These are phyloP conservation scores for Ambastaia sidthimunki DNA, from an alignment of 2,797 vertebrate genomes.

Conservation along the genomic window DNA sequence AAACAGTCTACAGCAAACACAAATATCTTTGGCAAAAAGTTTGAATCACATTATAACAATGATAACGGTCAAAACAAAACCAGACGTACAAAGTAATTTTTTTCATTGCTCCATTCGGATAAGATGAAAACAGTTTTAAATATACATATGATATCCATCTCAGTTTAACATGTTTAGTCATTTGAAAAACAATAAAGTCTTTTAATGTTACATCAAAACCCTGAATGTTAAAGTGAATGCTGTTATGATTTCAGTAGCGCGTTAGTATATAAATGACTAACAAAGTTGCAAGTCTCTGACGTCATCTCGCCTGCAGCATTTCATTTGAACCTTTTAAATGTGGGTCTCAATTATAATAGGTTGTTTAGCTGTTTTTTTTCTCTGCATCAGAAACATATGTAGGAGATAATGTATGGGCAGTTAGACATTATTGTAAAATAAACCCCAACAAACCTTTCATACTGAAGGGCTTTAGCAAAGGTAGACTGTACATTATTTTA, in stretches of 20 bases:
- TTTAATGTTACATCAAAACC: not conserved
- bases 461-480: no score
- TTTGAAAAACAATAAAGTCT: not conserved
- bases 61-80: constrained; percentile 5
- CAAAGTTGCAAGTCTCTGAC: not conserved
- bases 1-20: constrained; percentile 1
- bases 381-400: not conserved
- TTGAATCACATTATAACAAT: not conserved
- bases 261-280: constrained; percentile 13
- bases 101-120: not conserved
- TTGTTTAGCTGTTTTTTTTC: not conserved
- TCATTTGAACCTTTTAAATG: not conserved
- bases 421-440: no score
- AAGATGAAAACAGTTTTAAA: constrained; percentile 20
- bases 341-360: not conserved
- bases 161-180: not conserved
- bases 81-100: constrained; percentile 5
- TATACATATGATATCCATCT: not conserved
- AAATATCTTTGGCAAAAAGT: not conserved
- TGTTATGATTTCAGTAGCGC: constrained; percentile 3
- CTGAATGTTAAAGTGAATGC: not conserved
- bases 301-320: not conserved
- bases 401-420: no score
- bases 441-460: no score
- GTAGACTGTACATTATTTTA: no score